Base-by-base conservation (phyloP, 2,888 invertebrate species). In the Pseudococcus longispinus region DNA sequence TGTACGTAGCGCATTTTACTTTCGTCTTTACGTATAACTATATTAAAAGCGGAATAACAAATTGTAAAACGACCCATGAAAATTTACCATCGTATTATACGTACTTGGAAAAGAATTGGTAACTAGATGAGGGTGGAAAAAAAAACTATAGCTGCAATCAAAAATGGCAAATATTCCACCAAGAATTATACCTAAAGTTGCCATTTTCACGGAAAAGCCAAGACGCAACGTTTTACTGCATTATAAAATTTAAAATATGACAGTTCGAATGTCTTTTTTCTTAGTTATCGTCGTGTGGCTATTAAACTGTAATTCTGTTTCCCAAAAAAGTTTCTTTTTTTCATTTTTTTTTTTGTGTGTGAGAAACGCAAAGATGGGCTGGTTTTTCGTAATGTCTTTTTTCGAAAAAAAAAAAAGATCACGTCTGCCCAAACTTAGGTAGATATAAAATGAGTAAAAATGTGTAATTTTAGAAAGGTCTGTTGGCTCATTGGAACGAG, bases 221-320 rank as follows among this genome's bases (percentile, higher is more conserved):
- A 80, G 77, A 80, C 77, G 77, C 77, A 74, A 32, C 77, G 77
- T 80, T 80, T 80, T 80, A 80, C 42, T 80, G 77, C 77, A 80
- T 80, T 80, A 80, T 80, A 80, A 80, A 80, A 42, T 80, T 80
- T 80, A 80, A 80, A 80, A 80, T 80, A 80, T 29, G 77, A 80
- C 77, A 80, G 77, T 80, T 80, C 77, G 20, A 80, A 80, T 80
- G 77, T 80, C 37, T 80, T 80, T 80, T 80, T 29, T 42, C 42
- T 37, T 80, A 80, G 42, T 42, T 42, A 80, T 42, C 20, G 77
- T 80, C 37, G 29, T 20, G 42, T 42, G 26, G 77, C 77, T 80
- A 80, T 80, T 80, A 80, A 80, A 42, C 42, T 13, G 77, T 42
- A 70, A 70, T 70, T 70, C 29, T 18, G 70, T 70, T 70, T 65